Base-by-base conservation (phyloP, 2,797 vertebrate species). In the Cyprinodon diabolis region DNA sequence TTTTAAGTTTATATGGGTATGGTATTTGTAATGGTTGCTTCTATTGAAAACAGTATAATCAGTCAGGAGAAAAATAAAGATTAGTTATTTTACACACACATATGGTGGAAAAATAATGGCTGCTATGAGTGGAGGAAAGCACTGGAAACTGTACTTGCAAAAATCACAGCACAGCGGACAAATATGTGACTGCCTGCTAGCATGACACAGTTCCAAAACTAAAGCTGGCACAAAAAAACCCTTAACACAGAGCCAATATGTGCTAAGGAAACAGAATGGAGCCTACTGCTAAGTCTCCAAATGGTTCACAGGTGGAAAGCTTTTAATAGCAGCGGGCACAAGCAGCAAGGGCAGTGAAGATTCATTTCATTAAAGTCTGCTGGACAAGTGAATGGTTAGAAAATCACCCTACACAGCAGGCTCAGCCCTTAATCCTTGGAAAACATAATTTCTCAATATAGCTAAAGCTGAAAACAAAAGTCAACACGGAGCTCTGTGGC, bases 111-210 rank as follows among this genome's bases (percentile, higher is more conserved):
- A 75, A 63, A 55, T 55, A 68, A 45, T 56, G 21, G 63, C 63
- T 48, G 72, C 25, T 67, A 57, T n/a, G 48, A 54, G 66, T 21
- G 37, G 74, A 75, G 67, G 35, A 8, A 9, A 74, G 30, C 30
- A 57, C 72, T 74, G 45, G 15, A 69, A 75, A 75, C 66, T 69
- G 55, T 51, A 40, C 73, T 69, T n/a, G 72, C 45, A 68, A 68
- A 67, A 74, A 67, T 60, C 56, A 52, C 66, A 52, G 47, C 60
- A 25, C 19, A 63, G 57, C 67, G 55, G 67, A 69, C 55, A 45
- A 51, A 75, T 43, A 55, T 69, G 56, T 1, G 66, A 60, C 49
- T 45, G 60, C 62, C 37, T 74, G 21, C 54, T 67, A 58, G 58
- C 72, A 60, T 43, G 66, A 58, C 19, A 58, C 55, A 43, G 72